Base-by-base conservation (phyloP, 2,113 vertebrate species). In the Heterotilapia buettikoferi region DNA sequence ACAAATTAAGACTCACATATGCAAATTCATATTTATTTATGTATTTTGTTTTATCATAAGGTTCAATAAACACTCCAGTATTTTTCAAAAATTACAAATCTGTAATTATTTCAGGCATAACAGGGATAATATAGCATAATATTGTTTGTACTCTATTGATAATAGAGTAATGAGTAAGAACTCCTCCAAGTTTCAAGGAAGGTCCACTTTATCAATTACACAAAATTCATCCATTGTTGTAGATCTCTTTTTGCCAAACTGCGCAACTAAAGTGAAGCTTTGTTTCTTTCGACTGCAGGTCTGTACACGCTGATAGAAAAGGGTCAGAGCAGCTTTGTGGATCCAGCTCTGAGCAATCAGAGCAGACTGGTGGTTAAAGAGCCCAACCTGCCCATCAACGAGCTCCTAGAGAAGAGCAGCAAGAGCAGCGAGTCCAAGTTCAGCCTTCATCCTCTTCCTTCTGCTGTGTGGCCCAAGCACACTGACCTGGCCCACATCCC, bases 391-490 rank as follows among this genome's bases (percentile, higher is more conserved):
- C 94, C 96, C 45, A 95, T 96, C 82, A 96, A 96, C 19, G 96
- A 96, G 73, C 94, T 96, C 8, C 89, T 96, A 6, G 96, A 96
- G 83, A 95, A 96, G 88, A 95, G 79, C 87, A 94, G 94, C 93
- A 95, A 93, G 84, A 57, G 85, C 7, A 54, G 84, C 4, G 96
- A 97, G 53, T 91, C 96, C 26, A 97, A 97, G 66, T 91, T 96
- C 12, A 73, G 54, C 89, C 89, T 94, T 38, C 96, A 96, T 36
- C 92, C 94, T 29, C 82, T 96, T 19, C 94, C 96, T 7, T 85
- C 94, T 1, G 94, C 91, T 2, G 88, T 93, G 8, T 96, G 96
- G 96, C 96, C 96, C 1, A 97, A 97, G 88, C 95, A 96, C 90
- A 91, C 89, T 1, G 95, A 97, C 89, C 86, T 95, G 84, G 92